Evolutionary conservation across 2,113 vertebrate genomes (phyloP).

Genomic region (Phylloscopus whistleri): DNA sequence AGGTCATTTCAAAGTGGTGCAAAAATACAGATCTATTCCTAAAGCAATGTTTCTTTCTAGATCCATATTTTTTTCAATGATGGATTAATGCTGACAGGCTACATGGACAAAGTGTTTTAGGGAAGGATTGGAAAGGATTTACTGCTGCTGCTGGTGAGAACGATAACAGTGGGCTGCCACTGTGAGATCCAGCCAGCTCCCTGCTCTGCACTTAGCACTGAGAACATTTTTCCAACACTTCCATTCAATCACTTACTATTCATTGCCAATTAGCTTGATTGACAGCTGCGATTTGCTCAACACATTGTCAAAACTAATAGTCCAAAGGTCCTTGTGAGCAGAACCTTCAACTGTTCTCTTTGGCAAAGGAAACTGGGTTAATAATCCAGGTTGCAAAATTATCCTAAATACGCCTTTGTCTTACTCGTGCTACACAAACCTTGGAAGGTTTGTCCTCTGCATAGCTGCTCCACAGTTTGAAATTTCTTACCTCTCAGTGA

Average conservation of each 20-base stretch:
- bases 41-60: conserved; percentile 43
- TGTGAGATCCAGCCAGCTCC: conserved; percentile 3
- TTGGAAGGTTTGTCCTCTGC: not conserved
- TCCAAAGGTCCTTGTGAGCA: conserved; percentile 26
- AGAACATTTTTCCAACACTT: not conserved
- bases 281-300: conserved; percentile 39
- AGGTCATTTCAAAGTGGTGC: conserved; percentile 48
- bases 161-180: conserved; percentile 46
- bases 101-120: conserved; percentile 61
- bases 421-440: not conserved
- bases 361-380: conserved; percentile 36
- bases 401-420: not conserved
- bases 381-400: conserved; percentile 44
- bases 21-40: conserved; percentile 39
- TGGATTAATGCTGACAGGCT: conserved; percentile 61
- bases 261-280: conserved; percentile 56
- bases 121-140: conserved; percentile 62
- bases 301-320: conserved; percentile 25
- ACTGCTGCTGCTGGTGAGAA: conserved; percentile 60
- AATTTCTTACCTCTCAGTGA: not conserved
- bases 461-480: not conserved
- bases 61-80: conserved; percentile 11
- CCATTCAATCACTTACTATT: conserved; percentile 37
- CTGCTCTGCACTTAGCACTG: not conserved
- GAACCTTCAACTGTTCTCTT: conserved; percentile 43